These are phyloP conservation scores for Pherbina coryleti DNA, from an alignment of 2,888 invertebrate genomes.

Conservation along the genomic window DNA sequence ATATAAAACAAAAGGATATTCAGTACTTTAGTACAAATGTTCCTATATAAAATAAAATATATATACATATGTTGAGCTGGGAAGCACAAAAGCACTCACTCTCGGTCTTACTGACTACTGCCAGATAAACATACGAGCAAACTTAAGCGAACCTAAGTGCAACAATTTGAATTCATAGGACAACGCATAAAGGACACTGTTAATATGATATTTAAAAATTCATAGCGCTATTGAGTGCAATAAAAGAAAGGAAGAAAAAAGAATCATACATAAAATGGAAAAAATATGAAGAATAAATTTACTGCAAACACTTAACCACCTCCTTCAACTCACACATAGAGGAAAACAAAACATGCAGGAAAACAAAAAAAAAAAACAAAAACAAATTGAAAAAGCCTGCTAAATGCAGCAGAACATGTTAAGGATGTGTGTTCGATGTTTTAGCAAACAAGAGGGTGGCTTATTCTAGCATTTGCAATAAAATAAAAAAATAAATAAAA, in stretches of 20 bases:
- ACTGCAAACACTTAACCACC: constrained; percentile 25
- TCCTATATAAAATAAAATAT: too few species aligned
- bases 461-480: background rate
- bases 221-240: background rate
- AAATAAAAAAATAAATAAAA: background rate
- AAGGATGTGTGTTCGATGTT: constrained; percentile 6
- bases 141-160: too few species aligned
- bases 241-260: background rate
- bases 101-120: too few species aligned
- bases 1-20: too few species aligned
- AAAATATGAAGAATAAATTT: background rate
- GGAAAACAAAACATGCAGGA: background rate
- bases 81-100: too few species aligned
- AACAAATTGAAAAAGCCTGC: background rate
- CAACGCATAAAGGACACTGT: background rate
- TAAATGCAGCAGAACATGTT: constrained; percentile 9
- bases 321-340: constrained; percentile 7
- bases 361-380: background rate
- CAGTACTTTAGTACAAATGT: too few species aligned
- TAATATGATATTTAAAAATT: constrained; percentile 12
- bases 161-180: too few species aligned
- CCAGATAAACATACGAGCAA: too few species aligned
- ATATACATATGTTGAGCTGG: too few species aligned
- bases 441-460: constrained; percentile 22
- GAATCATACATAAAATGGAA: background rate